Base-by-base conservation (phyloP, 2,797 vertebrate genomes). In the Scyliorhinus canicula region DNA sequence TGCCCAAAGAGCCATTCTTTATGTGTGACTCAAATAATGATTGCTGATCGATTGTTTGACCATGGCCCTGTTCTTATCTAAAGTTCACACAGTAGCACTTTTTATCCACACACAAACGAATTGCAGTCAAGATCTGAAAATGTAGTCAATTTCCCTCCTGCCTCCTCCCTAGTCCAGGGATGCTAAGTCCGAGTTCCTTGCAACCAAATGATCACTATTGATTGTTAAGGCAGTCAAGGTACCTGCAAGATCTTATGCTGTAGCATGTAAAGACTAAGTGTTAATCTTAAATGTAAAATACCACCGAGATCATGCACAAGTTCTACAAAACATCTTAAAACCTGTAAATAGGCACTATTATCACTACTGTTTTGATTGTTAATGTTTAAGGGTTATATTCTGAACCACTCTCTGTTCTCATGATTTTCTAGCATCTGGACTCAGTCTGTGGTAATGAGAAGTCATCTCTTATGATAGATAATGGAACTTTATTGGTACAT, bases 401-500 rank as follows among this genome's bases (percentile, higher is more conserved):
- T 91, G 24, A 91, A 91, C 57, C 50, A 52, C 1, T 52, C 47
- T 71, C 28, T 94, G 50, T 52, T 85, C 50, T 50, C 44, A 14
- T 94, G 57, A 91, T 28, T 55, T 94, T 95, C 40, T 31, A 82
- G 77, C 24, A 85, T 60, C 77, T 88, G 63, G 57, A 67, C 44
- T 52, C 28, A 19, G 11, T 35, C 28, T 74, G 67, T 35, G 67
- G 44, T 94, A 94, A 94, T 74, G 47, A 94, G 67, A 52, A 94
- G 47, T 52, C 44, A 71, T 24, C 50, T 52, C 47, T n/a, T 94
- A 35, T 94, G 19, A 74, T 50, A 94, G 28, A 96, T 95, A 84
- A 98, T 98, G 98, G 98, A 98, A 96, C 96, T 98, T 95, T 98
- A 98, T 96, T 98, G 98, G 98, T 98, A 98, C 96, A 98, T 98